A percentile compares a stretch with the other conserved stretches of the same genome.
Evolutionary conservation across 2,888 invertebrate genomes (phyloP).

Genomic region (Sinohyriopsis cumingii): DNA sequence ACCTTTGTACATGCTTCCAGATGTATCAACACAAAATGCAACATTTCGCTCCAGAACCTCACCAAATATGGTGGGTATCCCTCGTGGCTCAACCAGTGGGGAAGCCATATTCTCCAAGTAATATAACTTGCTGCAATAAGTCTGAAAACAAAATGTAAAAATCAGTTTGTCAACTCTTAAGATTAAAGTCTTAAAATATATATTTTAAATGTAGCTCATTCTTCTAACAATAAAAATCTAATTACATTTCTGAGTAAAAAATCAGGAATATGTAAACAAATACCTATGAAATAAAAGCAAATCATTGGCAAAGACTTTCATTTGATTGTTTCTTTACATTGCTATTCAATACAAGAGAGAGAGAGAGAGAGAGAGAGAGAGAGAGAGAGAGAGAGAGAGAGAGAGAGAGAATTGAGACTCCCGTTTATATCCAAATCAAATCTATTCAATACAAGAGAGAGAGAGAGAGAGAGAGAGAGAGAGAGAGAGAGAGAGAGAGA

Average conservation of each 20-base stretch:
- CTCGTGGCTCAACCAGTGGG: constrained; percentile 29
- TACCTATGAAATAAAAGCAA: not conserved
- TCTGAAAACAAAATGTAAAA: not conserved
- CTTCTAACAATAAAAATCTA: not conserved
- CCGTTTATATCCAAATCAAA: too few species aligned
- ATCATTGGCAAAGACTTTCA: not conserved
- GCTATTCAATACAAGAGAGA: too few species aligned
- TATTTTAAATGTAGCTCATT: not conserved
- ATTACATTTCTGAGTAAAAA: not conserved
- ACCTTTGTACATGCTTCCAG: constrained; percentile 69
- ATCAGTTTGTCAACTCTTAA: not conserved
- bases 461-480: too few species aligned
- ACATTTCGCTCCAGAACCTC: constrained; percentile 65
- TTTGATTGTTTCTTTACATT: too few species aligned
- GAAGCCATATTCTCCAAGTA: constrained; percentile 24
- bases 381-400: too few species aligned
- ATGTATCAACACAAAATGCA: constrained; percentile 71
- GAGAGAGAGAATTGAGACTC: too few species aligned
- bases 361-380: too few species aligned
- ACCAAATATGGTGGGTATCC: constrained; percentile 66
- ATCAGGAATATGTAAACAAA: not conserved
- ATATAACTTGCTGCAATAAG: not conserved
- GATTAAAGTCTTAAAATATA: not conserved
- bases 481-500: too few species aligned
- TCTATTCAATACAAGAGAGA: too few species aligned